Base-by-base conservation (phyloP, 2,113 vertebrate genomes). In the Asarcornis scutulata region DNA sequence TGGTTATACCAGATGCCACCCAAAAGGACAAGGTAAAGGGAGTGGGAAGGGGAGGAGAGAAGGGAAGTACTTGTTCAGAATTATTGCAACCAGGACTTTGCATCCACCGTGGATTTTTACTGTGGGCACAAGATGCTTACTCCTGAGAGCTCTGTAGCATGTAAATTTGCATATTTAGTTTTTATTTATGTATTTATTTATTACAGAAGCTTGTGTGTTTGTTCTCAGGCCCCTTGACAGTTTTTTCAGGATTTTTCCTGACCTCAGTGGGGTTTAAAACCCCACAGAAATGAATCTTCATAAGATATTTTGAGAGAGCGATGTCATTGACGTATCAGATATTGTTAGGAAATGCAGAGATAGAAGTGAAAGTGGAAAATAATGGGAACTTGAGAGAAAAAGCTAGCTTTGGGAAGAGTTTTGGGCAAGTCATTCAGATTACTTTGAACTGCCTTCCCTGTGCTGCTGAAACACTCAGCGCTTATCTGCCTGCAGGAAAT, bases 401-500 rank as follows among this genome's bases (percentile, higher is more conserved):
- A 38, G 11, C 20, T 73, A 34, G 20, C 18, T 95, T 81, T 72
- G 42, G 69, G 56, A 89, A 84, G 36, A 86, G 34, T 86, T 91
- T 75, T 56, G 91, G 60, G 7, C 27, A 72, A 88, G 53, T 46
- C 34, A 10, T 31, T 88, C 23, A 63, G 52, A 75, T 95, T 89
- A 72, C 44, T 96, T 74, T 67, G 64, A 93, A 42, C 18, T 86
- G 44, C 40, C n/a, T 83, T 78, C 6, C 52, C 34, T 64, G 48
- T 53, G 74, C 77, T 69, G 67, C 71, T 62, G 68, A 58, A 92
- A 55, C 38, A 36, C 56, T 71, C 48, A 48, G 42, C 0, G 12
- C 29, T 94, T 86, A 88, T 59, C 82, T 78, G 46, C 79, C 79
- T 83, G 23, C 46, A 74, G 91, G 67, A 93, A 79, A 77, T 74